Conservation (phyloP, 2,797 vertebrate species). For the Pterois miles region DNA sequence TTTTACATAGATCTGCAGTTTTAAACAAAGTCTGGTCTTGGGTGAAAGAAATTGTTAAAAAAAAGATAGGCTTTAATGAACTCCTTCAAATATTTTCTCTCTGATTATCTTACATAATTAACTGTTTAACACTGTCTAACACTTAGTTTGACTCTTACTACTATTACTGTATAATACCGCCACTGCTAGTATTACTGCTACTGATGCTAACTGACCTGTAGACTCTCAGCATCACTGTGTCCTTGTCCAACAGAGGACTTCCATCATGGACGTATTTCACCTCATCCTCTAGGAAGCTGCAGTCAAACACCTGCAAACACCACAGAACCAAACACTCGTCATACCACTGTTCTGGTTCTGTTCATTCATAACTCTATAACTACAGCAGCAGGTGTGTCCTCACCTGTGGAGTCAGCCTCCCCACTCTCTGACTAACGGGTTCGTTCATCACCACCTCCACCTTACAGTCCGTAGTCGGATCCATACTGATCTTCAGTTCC, state of each 20-base stretch:
- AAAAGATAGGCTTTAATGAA: not conserved
- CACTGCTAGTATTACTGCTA: not conserved
- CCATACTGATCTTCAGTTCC: slow-evolving; percentile 70
- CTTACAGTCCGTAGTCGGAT: slow-evolving; percentile 72
- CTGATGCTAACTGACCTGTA: slow-evolving; percentile 70
- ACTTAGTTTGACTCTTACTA: not conserved
- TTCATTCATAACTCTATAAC: not conserved
- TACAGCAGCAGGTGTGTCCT: slow-evolving; percentile 21
- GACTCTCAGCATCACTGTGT: slow-evolving; percentile 74
- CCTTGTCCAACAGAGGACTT: slow-evolving; percentile 78
- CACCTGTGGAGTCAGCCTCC: slow-evolving; percentile 84
- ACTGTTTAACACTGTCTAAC: not conserved
- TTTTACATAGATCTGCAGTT: not conserved
- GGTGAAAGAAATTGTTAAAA: not conserved
- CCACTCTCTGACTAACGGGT: slow-evolving; percentile 75
- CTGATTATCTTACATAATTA: not conserved
- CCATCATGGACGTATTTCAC: slow-evolving; percentile 78
- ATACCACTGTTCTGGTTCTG: not conserved
- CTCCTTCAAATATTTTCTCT: not conserved
- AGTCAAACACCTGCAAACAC: slow-evolving; percentile 81
- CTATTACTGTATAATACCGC: not conserved
- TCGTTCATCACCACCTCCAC: slow-evolving; percentile 84
- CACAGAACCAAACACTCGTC: not conserved
- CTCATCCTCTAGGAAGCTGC: slow-evolving; percentile 77
- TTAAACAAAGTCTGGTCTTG: not conserved